Conservation (phyloP, 2,888 invertebrate genomes). For the Drosophila pseudotakahashii region DNA sequence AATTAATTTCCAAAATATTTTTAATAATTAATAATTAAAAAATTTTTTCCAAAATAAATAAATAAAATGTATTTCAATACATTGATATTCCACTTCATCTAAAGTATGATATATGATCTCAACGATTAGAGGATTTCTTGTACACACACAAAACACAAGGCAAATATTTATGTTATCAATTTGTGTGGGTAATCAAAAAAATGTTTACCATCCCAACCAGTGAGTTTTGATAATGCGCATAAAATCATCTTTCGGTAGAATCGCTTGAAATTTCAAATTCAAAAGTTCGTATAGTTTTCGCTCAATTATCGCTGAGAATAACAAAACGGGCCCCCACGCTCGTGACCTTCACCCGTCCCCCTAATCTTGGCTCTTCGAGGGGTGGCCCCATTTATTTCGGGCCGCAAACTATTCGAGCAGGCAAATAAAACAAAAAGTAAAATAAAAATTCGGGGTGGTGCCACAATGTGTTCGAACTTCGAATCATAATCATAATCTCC, state of each 20-base stretch:
- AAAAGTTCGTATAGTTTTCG: background rate
- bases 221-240: background rate
- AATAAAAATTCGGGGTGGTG: conserved; percentile 26
- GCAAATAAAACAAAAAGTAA: background rate
- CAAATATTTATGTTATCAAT: background rate
- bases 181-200: background rate
- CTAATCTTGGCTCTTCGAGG: conserved; percentile 14
- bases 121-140: too few species aligned
- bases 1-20: too few species aligned
- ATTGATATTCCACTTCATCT: too few species aligned
- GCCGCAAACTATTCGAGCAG: background rate
- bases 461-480: conserved; percentile 14
- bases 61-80: too few species aligned
- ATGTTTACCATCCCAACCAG: background rate
- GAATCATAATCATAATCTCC: conserved; percentile 19
- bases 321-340: conserved; percentile 11
- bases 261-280: background rate
- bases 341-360: conserved; percentile 9
- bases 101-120: too few species aligned
- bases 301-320: background rate
- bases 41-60: too few species aligned
- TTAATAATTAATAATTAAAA: too few species aligned
- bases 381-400: conserved; percentile 29
- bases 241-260: background rate
- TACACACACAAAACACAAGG: too few species aligned